Evolutionary conservation across 2,113 vertebrate species (phyloP).

Genomic region (Chaetorhynchus papuensis): DNA sequence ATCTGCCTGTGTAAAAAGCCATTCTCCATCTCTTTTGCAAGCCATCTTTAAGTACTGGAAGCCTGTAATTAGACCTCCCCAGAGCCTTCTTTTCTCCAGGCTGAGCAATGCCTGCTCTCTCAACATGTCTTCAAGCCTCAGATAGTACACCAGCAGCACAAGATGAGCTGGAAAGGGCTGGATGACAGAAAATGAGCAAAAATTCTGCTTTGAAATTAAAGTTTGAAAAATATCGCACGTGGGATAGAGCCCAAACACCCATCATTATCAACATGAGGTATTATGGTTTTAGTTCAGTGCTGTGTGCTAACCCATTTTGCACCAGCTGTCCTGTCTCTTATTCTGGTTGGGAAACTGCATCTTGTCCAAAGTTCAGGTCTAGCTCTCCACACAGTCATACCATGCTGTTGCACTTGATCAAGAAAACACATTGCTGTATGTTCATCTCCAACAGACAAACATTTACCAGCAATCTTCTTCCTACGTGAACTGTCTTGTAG

Average conservation of each 20-base stretch:
- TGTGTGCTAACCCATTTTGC: neutral
- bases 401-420: neutral
- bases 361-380: neutral
- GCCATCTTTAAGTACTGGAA: neutral
- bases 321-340: neutral
- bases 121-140: neutral
- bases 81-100: neutral
- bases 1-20: neutral
- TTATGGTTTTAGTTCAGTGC: neutral
- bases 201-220: neutral
- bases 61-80: neutral
- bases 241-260: neutral
- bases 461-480: neutral
- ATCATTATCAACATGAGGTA: neutral
- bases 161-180: neutral
- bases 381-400: neutral
- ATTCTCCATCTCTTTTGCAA: neutral
- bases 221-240: neutral
- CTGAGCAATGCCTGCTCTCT: accelerated
- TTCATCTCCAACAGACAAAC: neutral
- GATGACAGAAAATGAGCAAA: neutral
- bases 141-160: neutral
- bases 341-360: neutral
- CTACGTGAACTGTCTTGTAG: neutral
- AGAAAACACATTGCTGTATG: neutral